phyloP scores from a whole-genome alignment of 1,140 invertebrate genomes.

The Chlorops oryzae region DNA sequence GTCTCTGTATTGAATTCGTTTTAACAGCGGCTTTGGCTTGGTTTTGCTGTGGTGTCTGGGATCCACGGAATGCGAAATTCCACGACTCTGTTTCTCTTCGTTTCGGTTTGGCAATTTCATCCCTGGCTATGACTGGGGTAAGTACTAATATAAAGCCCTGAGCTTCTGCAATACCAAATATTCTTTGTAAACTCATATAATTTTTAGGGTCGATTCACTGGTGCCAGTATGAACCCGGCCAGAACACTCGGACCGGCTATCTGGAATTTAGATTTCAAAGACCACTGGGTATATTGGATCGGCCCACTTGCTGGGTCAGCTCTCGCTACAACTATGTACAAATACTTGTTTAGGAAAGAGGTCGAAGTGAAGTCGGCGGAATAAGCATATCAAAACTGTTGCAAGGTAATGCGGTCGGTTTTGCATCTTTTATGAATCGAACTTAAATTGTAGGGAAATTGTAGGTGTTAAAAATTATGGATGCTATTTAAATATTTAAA shows the following conservation, averaged over 20 bases:
- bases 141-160: no score
- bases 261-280: slow-evolving; percentile 59
- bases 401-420: no score
- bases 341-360: slow-evolving; percentile 51
- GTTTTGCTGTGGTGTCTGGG: slow-evolving; percentile 60
- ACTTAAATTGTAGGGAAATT: no score
- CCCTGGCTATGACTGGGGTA: slow-evolving; percentile 55
- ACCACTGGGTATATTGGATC: slow-evolving; percentile 76
- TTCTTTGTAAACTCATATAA: slow-evolving; percentile 52
- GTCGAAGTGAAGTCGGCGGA: slow-evolving; percentile 35
- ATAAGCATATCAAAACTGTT: no score
- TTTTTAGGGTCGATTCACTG: slow-evolving; percentile 62
- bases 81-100: slow-evolving; percentile 56
- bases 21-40: slow-evolving; percentile 56
- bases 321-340: slow-evolving; percentile 57
- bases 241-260: slow-evolving; percentile 70
- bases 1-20: slow-evolving; percentile 55
- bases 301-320: slow-evolving; percentile 59
- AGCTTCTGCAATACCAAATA: no score
- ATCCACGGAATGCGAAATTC: slow-evolving; percentile 53
- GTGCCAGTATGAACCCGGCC: slow-evolving; percentile 76
- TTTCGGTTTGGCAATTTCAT: slow-evolving; percentile 58
- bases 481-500: no score
- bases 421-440: no score
- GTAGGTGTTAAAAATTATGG: no score